Base-by-base conservation (phyloP, 2,888 invertebrate genomes). In the Neuroscelio doddi region DNA sequence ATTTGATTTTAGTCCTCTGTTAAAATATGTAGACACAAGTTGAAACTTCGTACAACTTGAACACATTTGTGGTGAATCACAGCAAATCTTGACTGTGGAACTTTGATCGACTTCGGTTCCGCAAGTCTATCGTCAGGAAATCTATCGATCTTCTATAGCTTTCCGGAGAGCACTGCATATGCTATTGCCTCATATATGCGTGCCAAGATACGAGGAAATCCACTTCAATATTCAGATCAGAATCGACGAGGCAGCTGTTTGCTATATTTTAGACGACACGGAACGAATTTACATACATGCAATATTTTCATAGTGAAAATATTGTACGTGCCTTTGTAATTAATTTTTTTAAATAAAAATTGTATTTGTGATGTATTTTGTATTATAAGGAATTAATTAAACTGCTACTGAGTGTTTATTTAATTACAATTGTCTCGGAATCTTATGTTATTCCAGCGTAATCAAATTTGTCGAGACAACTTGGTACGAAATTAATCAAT, bases 41-140 rank as follows among this genome's bases (percentile, higher is more conserved):
- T n/a, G n/a, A n/a, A n/a, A n/a, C n/a, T n/a, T n/a, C n/a, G n/a
- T n/a, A n/a, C n/a, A n/a, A n/a, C n/a, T n/a, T n/a, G n/a, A n/a
- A n/a, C n/a, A n/a, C n/a, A n/a, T n/a, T n/a, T n/a, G n/a, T n/a
- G n/a, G n/a, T n/a, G n/a, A n/a, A n/a, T n/a, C n/a, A n/a, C n/a
- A n/a, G n/a, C n/a, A n/a, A n/a, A n/a, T n/a, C 47, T 53, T 42
- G 53, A 58, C 53, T 51, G 42, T 16, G 32, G 50, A 64, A 64
- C 55, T 64, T 59, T 59, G 55, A 55, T 64, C 59, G 46, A 59
- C 50, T 59, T 55, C 41, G 24, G 53, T 44, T 50, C 29, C 10
- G 21, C 10, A 27, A 58, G 38, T 26, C 27, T 52, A 42, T 59
- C 64, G 42, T n/a, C 21, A 21, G 21, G 26, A 56, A 63, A 56